A percentile compares a stretch with the other conserved stretches of the same genome.
phyloP scores from a whole-genome alignment of 2,113 vertebrate genomes.

The Centrocercus urophasianus region DNA sequence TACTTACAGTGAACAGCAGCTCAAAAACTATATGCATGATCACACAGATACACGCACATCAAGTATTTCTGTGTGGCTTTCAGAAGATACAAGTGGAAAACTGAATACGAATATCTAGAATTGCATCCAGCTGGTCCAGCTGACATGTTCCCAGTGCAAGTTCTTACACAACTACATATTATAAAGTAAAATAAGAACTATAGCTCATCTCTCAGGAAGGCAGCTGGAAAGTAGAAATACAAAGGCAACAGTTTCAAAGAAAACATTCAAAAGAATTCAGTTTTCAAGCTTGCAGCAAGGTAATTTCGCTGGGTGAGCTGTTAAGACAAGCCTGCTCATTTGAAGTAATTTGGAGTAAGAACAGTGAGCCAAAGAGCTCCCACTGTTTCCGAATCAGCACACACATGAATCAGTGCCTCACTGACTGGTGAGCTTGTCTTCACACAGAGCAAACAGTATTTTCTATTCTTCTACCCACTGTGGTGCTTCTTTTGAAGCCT shows the following conservation, averaged over 20 bases:
- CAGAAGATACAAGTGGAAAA: neutral
- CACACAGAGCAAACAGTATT: neutral
- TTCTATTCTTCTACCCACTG: neutral
- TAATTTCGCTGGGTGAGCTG: neutral
- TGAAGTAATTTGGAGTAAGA: neutral
- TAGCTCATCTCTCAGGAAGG: neutral
- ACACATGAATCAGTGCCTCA: neutral
- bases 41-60: neutral
- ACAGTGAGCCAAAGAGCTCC: neutral
- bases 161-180: neutral
- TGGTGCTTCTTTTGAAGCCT: neutral
- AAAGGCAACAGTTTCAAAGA: neutral
- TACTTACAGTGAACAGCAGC: neutral
- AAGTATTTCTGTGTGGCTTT: accelerated
- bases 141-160: neutral
- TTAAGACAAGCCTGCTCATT: neutral
- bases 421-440: neutral
- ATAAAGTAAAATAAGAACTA: neutral
- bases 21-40: neutral
- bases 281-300: neutral
- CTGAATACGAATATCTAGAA: neutral
- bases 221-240: neutral
- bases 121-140: neutral
- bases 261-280: neutral
- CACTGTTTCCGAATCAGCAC: neutral